Evolutionary conservation across 2,888 invertebrate genomes (phyloP).

Genomic region (Bugula neritina): DNA sequence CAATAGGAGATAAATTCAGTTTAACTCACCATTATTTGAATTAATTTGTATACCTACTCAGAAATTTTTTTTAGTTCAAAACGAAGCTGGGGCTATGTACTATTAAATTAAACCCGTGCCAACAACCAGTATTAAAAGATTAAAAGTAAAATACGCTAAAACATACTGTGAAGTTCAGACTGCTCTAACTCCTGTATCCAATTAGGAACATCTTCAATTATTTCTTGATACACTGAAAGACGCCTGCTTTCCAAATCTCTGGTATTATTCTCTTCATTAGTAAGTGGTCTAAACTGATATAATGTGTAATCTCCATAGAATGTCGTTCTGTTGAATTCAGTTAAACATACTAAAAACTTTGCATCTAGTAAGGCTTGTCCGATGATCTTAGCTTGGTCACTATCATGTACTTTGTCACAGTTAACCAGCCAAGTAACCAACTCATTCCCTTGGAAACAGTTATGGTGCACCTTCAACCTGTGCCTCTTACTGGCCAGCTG

Average conservation of each 20-base stretch:
- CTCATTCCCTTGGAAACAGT: constrained; percentile 73
- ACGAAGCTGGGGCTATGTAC: no score
- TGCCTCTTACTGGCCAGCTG: constrained; percentile 63
- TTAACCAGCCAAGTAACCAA: constrained; percentile 76
- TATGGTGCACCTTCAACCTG: constrained; percentile 67
- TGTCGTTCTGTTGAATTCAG: constrained; percentile 57
- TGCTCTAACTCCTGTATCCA: constrained; percentile 63
- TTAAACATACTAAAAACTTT: constrained; percentile 64
- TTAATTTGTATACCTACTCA: no score
- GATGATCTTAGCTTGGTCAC: constrained; percentile 62
- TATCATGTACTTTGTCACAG: constrained; percentile 66
- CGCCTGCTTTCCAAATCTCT: neutral
- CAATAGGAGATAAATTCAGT: no score
- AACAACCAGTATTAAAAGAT: no score
- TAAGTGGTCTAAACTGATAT: constrained; percentile 46
- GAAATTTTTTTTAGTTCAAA: no score
- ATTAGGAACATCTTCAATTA: constrained; percentile 61
- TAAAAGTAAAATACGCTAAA: no score
- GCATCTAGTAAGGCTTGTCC: constrained; percentile 73
- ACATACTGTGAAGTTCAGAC: no score
- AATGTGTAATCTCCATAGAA: constrained; percentile 63
- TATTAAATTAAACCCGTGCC: no score
- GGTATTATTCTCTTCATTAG: neutral
- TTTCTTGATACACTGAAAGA: constrained; percentile 31
- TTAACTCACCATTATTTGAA: no score